phyloP scores from a whole-genome alignment of 2,888 invertebrate genomes.

The Drosophila lutescens region DNA sequence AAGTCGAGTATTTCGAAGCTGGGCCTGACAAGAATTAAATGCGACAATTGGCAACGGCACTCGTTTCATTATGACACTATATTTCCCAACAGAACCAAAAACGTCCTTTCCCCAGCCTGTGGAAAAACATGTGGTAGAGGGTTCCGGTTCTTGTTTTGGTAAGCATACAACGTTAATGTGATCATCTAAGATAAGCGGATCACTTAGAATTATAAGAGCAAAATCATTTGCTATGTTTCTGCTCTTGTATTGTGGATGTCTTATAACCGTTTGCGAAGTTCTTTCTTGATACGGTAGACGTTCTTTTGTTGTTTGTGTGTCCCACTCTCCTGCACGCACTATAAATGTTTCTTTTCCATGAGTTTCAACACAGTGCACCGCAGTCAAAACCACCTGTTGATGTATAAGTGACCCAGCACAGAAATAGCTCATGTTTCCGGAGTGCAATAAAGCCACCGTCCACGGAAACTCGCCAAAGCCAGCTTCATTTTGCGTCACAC shows the following conservation, averaged over 20 bases:
- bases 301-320: constrained; percentile 90
- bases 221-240: constrained; percentile 88
- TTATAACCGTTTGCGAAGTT: constrained; percentile 82
- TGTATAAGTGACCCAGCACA: constrained; percentile 94
- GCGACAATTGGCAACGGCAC: constrained; percentile 89
- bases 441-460: constrained; percentile 90
- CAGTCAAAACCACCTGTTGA: constrained; percentile 90
- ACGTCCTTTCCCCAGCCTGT: constrained; percentile 92
- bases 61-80: constrained; percentile 90
- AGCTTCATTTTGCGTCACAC: constrained; percentile 87
- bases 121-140: constrained; percentile 87
- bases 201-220: constrained; percentile 87
- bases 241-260: constrained; percentile 86
- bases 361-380: constrained; percentile 89
- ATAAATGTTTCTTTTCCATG: constrained; percentile 85
- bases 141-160: constrained; percentile 86
- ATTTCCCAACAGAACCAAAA: constrained; percentile 88
- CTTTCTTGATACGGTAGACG: constrained; percentile 88
- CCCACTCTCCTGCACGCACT: constrained; percentile 92
- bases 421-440: constrained; percentile 85
- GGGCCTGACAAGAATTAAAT: constrained; percentile 86
- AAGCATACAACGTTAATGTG: constrained; percentile 90
- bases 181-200: constrained; percentile 86
- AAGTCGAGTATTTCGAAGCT: constrained; percentile 88
- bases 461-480: constrained; percentile 94